A percentile compares a stretch with the other conserved stretches of the same genome.
phyloP scores from a whole-genome alignment of 1,140 invertebrate species.

The Drosophila lacertosa region DNA sequence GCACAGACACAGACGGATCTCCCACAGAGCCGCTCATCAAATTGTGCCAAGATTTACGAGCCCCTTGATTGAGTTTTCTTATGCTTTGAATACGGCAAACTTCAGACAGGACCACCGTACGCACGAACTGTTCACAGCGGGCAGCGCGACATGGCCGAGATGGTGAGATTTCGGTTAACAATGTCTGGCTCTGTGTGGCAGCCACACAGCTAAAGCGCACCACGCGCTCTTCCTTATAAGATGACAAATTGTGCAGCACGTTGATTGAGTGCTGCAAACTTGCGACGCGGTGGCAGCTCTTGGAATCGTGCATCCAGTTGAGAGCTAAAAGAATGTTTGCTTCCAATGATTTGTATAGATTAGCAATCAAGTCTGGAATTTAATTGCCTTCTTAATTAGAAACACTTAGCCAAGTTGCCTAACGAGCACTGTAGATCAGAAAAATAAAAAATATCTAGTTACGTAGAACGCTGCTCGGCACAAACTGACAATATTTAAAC shows the following conservation, averaged over 20 bases:
- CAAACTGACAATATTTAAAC: too few relatives aligned
- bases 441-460: too few relatives aligned
- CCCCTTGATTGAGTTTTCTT: conserved; percentile 80
- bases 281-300: background rate
- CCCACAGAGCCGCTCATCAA: conserved; percentile 78
- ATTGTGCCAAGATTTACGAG: conserved; percentile 81
- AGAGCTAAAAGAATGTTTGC: background rate
- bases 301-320: too few relatives aligned
- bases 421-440: too few relatives aligned
- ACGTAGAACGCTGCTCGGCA: too few relatives aligned
- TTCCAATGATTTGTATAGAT: background rate
- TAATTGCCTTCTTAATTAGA: too few relatives aligned
- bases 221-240: conserved; percentile 17
- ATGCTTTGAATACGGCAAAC: conserved; percentile 77
- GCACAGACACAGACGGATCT: conserved; percentile 32
- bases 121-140: conserved; percentile 20
- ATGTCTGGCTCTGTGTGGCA: conserved; percentile 9
- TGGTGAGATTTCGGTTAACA: conserved; percentile 57
- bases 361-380: too few relatives aligned
- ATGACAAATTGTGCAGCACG: conserved; percentile 37
- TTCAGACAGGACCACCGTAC: conserved; percentile 74
- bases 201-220: conserved; percentile 3
- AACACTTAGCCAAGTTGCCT: too few relatives aligned
- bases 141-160: conserved; percentile 3
- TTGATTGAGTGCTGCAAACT: conserved; percentile 24